Percentiles rank a stretch among this genome's conserved stretches.
Evolutionary conservation across 2,113 vertebrate species (phyloP).

Genomic region (Catharus bicknelli): DNA sequence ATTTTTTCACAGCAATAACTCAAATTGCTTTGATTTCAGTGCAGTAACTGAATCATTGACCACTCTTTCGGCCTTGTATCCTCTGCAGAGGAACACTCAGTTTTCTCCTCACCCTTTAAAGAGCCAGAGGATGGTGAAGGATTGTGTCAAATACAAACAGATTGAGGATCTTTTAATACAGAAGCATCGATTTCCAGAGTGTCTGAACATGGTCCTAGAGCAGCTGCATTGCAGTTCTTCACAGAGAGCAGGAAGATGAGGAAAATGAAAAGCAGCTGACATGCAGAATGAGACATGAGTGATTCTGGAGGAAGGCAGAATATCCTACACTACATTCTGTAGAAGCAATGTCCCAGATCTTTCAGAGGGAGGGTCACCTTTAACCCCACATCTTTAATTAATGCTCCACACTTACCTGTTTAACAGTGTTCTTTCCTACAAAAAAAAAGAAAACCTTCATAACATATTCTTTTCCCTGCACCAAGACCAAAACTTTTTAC

Average conservation of each 20-base stretch:
- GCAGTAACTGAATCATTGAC: fast-evolving
- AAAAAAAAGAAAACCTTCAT: not conserved
- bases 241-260: not conserved
- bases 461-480: not conserved
- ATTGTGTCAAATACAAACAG: not conserved
- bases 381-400: not conserved
- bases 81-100: not conserved
- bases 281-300: not conserved
- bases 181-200: not conserved
- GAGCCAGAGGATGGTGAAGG: not conserved
- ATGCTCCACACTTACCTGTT: not conserved
- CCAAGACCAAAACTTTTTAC: not conserved
- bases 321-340: not conserved
- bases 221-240: not conserved
- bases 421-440: not conserved
- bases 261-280: not conserved
- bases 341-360: not conserved
- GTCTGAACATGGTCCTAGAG: not conserved
- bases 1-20: not conserved
- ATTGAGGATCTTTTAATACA: not conserved
- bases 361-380: not conserved
- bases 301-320: not conserved
- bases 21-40: not conserved
- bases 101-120: not conserved
- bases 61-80: not conserved